These are phyloP conservation scores for Catagonus wagneri DNA, from an alignment of 2,113 vertebrate species.

Conservation along the genomic window DNA sequence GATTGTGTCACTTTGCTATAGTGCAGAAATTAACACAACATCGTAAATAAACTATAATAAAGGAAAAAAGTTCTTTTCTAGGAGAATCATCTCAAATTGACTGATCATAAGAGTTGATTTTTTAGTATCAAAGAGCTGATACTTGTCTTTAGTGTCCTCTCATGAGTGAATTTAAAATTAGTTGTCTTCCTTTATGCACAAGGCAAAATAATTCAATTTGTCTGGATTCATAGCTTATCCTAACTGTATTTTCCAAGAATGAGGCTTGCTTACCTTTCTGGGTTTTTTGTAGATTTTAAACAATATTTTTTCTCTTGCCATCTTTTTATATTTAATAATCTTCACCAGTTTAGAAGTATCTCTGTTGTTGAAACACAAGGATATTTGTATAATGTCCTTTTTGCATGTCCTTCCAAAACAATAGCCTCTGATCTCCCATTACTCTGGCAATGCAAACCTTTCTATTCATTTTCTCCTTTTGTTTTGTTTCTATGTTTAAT, in stretches of 20 bases:
- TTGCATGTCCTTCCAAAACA: background rate
- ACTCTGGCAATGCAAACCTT: background rate
- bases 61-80: background rate
- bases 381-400: background rate
- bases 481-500: conserved; percentile 40
- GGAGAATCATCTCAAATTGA: background rate
- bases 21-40: too few species aligned
- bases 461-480: conserved; percentile 47
- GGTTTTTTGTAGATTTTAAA: background rate
- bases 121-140: background rate
- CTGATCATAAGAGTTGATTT: background rate
- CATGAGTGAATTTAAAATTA: background rate
- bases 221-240: background rate
- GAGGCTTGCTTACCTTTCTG: background rate
- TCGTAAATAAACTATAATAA: too few species aligned
- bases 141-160: background rate
- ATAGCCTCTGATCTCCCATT: background rate
- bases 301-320: background rate
- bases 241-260: background rate
- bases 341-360: background rate
- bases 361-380: conserved; percentile 1
- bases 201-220: conserved; percentile 43
- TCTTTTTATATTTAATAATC: background rate
- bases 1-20: too few species aligned
- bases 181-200: background rate